Evolutionary conservation across 2,888 invertebrate species (phyloP).

Genomic region (Torymus texanus): DNA sequence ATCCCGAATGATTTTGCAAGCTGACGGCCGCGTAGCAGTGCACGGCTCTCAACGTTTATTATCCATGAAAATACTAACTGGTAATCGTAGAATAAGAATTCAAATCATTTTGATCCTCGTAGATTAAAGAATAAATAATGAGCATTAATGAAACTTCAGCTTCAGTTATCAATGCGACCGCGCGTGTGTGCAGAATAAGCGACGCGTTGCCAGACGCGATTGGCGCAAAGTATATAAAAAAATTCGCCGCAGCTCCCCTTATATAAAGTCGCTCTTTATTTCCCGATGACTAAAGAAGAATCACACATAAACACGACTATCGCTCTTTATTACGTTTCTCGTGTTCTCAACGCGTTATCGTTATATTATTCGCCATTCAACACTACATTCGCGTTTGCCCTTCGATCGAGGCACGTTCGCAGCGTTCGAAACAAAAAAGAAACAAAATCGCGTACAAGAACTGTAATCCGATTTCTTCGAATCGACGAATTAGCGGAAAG

Average conservation of each 20-base stretch:
- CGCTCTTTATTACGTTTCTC: conserved; percentile 15
- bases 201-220: background rate
- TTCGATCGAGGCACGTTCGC: conserved; percentile 11
- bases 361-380: conserved; percentile 20
- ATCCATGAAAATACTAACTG: conserved; percentile 67
- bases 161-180: conserved; percentile 9
- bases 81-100: conserved; percentile 71
- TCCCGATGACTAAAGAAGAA: conserved; percentile 58
- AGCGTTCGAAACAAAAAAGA: conserved; percentile 43
- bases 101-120: conserved; percentile 65
- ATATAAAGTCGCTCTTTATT: conserved; percentile 63
- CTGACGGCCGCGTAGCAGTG: conserved; percentile 37
- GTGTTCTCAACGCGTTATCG: conserved; percentile 24
- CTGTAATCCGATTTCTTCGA: conserved; percentile 66
- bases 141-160: conserved; percentile 18
- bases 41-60: conserved; percentile 60
- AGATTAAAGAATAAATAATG: conserved; percentile 59
- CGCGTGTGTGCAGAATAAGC: conserved; percentile 1
- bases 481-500: conserved; percentile 30
- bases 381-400: conserved; percentile 6
- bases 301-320: conserved; percentile 4
- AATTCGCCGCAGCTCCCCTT: conserved; percentile 67
- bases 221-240: conserved; percentile 6
- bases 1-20: conserved; percentile 12
- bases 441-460: conserved; percentile 63